Percentiles rank a stretch among this genome's conserved stretches.
These are phyloP conservation scores for Malurus elegans DNA, from an alignment of 2,113 vertebrate species.

Conservation along the genomic window DNA sequence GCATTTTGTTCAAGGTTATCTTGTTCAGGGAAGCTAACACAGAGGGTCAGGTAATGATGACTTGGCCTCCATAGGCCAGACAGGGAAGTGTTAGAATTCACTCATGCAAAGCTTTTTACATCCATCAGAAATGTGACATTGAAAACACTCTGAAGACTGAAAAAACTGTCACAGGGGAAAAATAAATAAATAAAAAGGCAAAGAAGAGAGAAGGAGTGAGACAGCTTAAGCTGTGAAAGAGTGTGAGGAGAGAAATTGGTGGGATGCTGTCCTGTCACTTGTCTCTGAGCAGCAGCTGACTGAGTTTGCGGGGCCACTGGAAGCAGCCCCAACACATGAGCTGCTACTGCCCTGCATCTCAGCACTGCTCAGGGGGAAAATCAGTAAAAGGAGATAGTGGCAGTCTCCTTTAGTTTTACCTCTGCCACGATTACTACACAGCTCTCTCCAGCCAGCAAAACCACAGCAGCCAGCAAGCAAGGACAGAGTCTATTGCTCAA, in stretches of 20 bases:
- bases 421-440: not conserved
- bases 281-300: not conserved
- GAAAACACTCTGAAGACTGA: not conserved
- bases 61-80: not conserved
- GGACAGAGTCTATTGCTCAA: not conserved
- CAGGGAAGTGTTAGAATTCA: not conserved
- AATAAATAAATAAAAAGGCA: not conserved
- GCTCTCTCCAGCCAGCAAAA: not conserved
- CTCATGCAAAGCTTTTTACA: not conserved
- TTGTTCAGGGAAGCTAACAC: not conserved
- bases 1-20: not conserved
- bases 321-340: not conserved
- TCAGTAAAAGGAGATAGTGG: accelerated
- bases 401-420: not conserved
- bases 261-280: not conserved
- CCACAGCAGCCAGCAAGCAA: not conserved
- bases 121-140: not conserved
- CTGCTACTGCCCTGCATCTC: not conserved
- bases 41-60: not conserved
- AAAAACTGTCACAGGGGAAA: not conserved
- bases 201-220: not conserved
- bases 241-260: not conserved
- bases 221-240: not conserved
- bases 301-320: not conserved
- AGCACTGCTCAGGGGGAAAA: not conserved